Conservation (phyloP, 2,888 invertebrate genomes). For the Teleogryllus oceanicus region DNA sequence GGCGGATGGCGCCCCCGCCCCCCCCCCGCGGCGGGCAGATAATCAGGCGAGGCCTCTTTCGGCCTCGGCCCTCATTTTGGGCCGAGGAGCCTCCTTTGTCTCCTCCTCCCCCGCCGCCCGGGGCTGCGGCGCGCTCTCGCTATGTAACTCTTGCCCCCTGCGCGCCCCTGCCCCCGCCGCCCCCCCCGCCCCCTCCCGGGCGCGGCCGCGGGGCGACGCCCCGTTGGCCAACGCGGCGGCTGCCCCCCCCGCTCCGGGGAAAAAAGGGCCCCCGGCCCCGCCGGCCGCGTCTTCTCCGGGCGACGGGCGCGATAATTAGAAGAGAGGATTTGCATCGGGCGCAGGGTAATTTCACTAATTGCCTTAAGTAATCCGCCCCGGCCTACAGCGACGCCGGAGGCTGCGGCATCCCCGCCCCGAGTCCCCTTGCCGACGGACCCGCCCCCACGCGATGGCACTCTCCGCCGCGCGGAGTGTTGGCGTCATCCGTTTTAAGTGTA, state of each 20-base stretch:
- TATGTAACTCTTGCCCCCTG: neutral
- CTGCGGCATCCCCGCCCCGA: neutral
- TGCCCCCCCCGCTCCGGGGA: neutral
- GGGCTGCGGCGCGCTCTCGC: neutral
- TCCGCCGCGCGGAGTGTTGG: too few relatives aligned
- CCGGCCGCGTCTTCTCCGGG: neutral
- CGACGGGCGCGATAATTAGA: conserved; percentile 2
- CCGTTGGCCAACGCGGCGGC: neutral
- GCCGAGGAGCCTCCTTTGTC: neutral
- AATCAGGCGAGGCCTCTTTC: neutral
- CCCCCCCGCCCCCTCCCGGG: neutral
- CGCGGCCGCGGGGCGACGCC: neutral
- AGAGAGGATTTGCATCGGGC: neutral
- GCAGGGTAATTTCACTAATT: conserved; percentile 4
- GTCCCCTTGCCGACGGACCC: too few relatives aligned
- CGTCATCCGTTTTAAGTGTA: neutral
- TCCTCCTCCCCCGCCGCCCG: neutral
- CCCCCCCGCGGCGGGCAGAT: neutral
- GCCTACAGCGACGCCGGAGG: neutral
- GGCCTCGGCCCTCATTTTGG: neutral
- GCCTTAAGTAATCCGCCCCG: conserved; percentile 1
- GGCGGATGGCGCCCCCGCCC: neutral
- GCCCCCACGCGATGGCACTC: too few relatives aligned
- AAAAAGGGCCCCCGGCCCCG: neutral
- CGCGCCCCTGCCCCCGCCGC: neutral